These are phyloP conservation scores for Apoderus coryli DNA, from an alignment of 2,888 invertebrate species.

Conservation along the genomic window DNA sequence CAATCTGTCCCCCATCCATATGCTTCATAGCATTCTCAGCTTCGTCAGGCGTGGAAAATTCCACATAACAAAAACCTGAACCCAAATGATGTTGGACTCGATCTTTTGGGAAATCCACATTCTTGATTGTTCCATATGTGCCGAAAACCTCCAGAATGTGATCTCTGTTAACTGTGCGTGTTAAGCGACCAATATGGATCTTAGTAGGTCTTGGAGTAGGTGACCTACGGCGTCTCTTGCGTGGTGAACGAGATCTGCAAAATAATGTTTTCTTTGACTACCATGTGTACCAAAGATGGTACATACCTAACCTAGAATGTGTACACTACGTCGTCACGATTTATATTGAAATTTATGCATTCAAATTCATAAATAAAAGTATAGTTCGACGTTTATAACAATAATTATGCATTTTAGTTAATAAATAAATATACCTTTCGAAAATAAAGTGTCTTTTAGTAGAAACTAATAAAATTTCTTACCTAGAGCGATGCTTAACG, in stretches of 20 bases:
- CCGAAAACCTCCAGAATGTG: slow-evolving; percentile 85
- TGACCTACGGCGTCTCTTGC: slow-evolving; percentile 65
- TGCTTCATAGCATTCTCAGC: slow-evolving; percentile 98
- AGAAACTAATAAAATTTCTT: slow-evolving; percentile 10
- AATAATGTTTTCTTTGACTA: too few species aligned
- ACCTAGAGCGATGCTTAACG: slow-evolving; percentile 30
- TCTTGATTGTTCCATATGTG: slow-evolving; percentile 73
- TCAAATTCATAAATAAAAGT: too few species aligned
- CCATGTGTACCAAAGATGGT: too few species aligned
- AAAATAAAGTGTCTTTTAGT: slow-evolving; percentile 6
- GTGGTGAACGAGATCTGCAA: slow-evolving; percentile 48
- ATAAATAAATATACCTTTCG: slow-evolving; percentile 7
- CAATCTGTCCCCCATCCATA: slow-evolving; percentile 98
- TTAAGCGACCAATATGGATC: slow-evolving; percentile 86
- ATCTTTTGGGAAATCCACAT: slow-evolving; percentile 81
- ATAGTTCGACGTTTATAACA: too few species aligned
- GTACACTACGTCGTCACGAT: too few species aligned
- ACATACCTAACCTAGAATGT: too few species aligned
- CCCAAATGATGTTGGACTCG: slow-evolving; percentile 76
- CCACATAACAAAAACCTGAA: slow-evolving; percentile 91
- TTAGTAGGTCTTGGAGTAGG: slow-evolving; percentile 84
- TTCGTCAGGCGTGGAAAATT: slow-evolving; percentile 85
- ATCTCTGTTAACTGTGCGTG: slow-evolving; percentile 82
- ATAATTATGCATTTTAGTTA: too few species aligned
- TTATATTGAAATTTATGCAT: too few species aligned